phyloP scores from a whole-genome alignment of 2,797 vertebrate genomes.

The Propithecus perrieri region DNA sequence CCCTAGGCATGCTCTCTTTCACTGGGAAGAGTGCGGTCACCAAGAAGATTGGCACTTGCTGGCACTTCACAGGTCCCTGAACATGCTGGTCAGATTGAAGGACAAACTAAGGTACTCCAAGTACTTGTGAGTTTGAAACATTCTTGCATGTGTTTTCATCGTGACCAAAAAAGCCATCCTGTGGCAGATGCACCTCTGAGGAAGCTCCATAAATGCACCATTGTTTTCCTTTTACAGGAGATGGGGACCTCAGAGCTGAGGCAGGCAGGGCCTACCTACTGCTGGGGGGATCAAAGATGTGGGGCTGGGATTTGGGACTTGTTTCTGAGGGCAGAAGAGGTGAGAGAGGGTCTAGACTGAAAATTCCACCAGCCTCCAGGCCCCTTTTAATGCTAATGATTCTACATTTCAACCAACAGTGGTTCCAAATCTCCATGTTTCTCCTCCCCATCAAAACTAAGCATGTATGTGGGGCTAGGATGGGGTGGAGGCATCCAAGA shows the following conservation, averaged over 20 bases:
- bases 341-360: not conserved
- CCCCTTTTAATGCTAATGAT: not conserved
- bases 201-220: not conserved
- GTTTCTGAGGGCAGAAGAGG: slow-evolving; percentile 5
- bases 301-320: not conserved
- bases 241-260: not conserved
- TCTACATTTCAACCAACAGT: not conserved
- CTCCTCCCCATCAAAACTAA: not conserved
- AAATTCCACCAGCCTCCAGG: not conserved
- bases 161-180: not conserved
- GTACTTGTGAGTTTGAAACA: not conserved
- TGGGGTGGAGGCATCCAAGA: not conserved
- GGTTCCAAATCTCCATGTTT: not conserved
- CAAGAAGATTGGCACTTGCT: not conserved
- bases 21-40: not conserved
- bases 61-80: not conserved
- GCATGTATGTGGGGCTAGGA: not conserved
- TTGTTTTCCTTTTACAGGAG: not conserved
- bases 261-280: not conserved
- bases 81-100: not conserved
- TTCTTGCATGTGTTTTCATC: not conserved
- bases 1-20: not conserved
- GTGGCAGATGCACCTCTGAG: not conserved
- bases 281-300: not conserved
- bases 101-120: not conserved